Evolutionary conservation across 1,140 invertebrate genomes (phyloP).

Genomic region (Sweltsa coloradensis): DNA sequence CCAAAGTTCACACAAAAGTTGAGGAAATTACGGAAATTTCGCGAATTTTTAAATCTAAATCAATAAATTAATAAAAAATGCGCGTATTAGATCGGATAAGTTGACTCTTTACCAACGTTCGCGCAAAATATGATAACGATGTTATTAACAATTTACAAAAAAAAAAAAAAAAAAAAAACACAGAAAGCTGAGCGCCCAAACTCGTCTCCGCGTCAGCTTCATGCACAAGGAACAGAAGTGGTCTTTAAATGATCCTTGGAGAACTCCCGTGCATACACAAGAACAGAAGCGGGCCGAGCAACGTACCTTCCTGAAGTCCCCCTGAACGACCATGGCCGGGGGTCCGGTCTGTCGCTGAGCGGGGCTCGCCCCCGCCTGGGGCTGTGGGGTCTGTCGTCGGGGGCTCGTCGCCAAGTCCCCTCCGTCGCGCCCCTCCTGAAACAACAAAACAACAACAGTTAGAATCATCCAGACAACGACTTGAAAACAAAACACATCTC

Average conservation of each 20-base stretch:
- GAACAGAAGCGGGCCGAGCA: not conserved
- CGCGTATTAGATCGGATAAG: no score
- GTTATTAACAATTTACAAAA: no score
- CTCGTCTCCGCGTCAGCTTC: not conserved
- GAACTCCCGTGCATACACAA: not conserved
- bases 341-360: slow-evolving; percentile 51
- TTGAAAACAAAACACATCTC: no score
- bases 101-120: no score
- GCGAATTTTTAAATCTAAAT: no score
- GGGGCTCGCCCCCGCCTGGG: slow-evolving; percentile 34
- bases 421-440: slow-evolving; percentile 10
- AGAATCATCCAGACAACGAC: no score
- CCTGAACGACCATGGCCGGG: slow-evolving; percentile 81
- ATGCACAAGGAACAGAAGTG: no score
- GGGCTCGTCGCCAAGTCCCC: slow-evolving; percentile 79
- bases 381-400: slow-evolving; percentile 58
- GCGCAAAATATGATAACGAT: no score
- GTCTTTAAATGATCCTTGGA: not conserved
- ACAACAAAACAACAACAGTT: not conserved
- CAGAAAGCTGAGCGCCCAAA: not conserved
- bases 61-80: no score
- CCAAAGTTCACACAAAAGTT: no score
- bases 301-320: slow-evolving; percentile 81
- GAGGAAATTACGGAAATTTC: no score
- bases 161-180: no score